phyloP scores from a whole-genome alignment of 2,888 invertebrate genomes.

The Bruchidius siliquastri region DNA sequence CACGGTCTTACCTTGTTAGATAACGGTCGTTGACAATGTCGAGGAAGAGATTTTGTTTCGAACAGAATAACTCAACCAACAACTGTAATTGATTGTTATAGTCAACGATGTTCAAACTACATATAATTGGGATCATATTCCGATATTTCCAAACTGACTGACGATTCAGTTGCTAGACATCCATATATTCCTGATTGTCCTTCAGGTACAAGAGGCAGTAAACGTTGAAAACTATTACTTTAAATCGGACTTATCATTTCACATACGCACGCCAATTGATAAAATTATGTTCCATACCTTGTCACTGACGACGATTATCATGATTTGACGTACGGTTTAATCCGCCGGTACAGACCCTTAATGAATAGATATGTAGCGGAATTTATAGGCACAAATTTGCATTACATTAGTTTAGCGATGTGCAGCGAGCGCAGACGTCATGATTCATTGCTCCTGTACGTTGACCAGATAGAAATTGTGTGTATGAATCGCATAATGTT shows the following conservation, averaged over 20 bases:
- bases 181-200: neutral
- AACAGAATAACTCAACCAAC: no score
- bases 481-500: no score
- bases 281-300: neutral
- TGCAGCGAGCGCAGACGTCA: neutral
- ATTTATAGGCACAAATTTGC: neutral
- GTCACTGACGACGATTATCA: neutral
- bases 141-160: no score
- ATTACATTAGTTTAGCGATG: neutral
- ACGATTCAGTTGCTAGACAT: neutral
- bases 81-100: no score
- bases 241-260: neutral
- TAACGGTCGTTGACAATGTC: no score
- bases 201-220: neutral
- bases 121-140: no score
- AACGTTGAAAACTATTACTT: neutral
- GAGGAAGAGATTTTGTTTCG: no score
- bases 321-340: neutral
- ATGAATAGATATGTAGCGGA: neutral
- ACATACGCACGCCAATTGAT: neutral
- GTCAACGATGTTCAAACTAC: no score
- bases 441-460: neutral
- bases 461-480: no score
- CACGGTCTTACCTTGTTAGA: no score
- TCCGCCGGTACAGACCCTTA: neutral